Percentiles rank a stretch among this genome's conserved stretches.
Conservation (phyloP, 2,888 invertebrate species). For the Drosophila recens region DNA sequence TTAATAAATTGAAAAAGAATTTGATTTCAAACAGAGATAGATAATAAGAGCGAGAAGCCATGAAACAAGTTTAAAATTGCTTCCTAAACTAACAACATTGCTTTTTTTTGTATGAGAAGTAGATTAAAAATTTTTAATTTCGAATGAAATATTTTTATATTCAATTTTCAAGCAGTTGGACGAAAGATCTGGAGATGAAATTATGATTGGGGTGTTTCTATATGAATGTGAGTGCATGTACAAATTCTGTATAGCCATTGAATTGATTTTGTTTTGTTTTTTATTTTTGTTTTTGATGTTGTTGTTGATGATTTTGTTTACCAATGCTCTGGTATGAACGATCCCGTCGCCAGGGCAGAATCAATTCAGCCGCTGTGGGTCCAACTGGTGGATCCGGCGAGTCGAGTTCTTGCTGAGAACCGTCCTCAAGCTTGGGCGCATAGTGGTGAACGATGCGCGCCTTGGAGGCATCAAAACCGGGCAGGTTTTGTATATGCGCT, state of each 20-base stretch:
- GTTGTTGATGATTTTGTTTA: conserved; percentile 85
- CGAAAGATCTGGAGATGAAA: conserved; percentile 25
- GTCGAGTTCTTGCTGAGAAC: conserved; percentile 81
- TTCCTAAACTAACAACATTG: neutral
- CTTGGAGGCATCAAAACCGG: conserved; percentile 89
- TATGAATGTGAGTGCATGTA: conserved; percentile 26
- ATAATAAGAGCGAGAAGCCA: neutral
- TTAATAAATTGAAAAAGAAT: neutral
- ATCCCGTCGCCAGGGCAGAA: conserved; percentile 94
- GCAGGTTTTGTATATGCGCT: conserved; percentile 89
- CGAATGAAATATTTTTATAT: neutral
- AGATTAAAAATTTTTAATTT: neutral
- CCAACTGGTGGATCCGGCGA: conserved; percentile 86
- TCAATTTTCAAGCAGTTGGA: neutral
- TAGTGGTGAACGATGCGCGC: conserved; percentile 90
- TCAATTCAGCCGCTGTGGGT: conserved; percentile 92
- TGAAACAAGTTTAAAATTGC: neutral
- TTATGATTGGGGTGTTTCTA: conserved; percentile 17
- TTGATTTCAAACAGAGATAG: neutral
- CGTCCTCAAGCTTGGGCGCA: conserved; percentile 83
- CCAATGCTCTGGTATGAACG: conserved; percentile 90
- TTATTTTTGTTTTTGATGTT: conserved; percentile 23
- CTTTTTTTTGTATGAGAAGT: neutral
- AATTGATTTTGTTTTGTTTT: conserved; percentile 22
- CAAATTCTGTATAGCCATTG: conserved; percentile 35